Evolutionary conservation across 92 coral and sea anemone genomes (phyloP), one percentile per base, ranked within the genome.

Genomic region (Epizoanthus ramosus): DNA sequence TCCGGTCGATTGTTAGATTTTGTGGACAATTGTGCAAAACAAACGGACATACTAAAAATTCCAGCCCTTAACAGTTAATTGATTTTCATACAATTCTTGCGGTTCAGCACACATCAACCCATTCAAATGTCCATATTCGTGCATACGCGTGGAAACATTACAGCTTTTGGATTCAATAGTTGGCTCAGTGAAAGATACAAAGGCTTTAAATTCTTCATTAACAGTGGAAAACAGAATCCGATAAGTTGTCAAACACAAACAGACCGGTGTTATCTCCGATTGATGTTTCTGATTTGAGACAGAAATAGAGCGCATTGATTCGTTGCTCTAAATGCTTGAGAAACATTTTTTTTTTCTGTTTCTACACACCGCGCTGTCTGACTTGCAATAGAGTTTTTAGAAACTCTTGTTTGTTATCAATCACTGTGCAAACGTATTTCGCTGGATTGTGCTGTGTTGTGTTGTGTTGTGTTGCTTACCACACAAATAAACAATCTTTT

Each of bases 401-500:
- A 53, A 76, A 37, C 57, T 52, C 16, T 60, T 76, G 82, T 77
- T 77, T 60, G 57, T 12, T 25, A 15, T 77, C 39, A 43, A 41
- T n/a, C 41, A 41, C 37, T 77, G 43, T 35, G 82, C 68, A 77
- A 77, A 77, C 24, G 39, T 39, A 61, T 77, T 57, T 50, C 57
- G 71, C 14, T 19, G 45, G n/a, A 77, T 21, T 59, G 53, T 28
- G 23, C 22, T 37, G 71, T 41, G 71, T 74, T 74, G 65, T 54
- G n/a, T 74, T 74, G 65, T 54, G n/a, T 33, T 21, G 35, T 39
- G 50, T 23, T 35, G 63, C 61, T 19, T 57, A 61, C 33, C 57
- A n/a, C 71, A 77, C 23, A 77, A 77, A 77, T 61, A 77, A 61
- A 77, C 82, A 77, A 31, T 22, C 82, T 61, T 61, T 39, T 16